These are phyloP conservation scores for Scyliorhinus canicula DNA, from an alignment of 2,797 vertebrate genomes.

Conservation along the genomic window DNA sequence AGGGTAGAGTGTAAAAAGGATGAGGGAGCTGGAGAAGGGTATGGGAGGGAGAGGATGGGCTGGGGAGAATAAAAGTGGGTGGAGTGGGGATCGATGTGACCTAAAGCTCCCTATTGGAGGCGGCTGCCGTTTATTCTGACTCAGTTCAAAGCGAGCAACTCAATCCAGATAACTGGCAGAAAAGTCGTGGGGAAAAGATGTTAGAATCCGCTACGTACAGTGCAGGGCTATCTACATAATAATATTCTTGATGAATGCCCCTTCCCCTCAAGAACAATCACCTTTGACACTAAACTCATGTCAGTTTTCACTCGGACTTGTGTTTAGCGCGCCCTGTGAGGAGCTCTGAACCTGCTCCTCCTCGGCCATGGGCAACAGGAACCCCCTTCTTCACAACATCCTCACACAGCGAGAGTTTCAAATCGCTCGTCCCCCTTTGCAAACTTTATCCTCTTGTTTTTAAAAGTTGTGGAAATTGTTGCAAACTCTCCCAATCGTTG, in stretches of 20 bases:
- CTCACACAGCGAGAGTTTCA: not conserved
- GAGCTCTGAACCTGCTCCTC: not conserved
- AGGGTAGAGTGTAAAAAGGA: no score
- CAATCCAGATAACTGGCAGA: not conserved
- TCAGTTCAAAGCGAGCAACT: not conserved
- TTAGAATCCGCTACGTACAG: not conserved
- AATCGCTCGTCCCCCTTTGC: not conserved
- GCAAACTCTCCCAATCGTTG: not conserved
- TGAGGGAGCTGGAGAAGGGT: not conserved
- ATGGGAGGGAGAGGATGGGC: no score
- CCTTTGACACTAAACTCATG: not conserved
- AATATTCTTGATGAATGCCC: no score
- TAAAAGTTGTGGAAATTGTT: not conserved
- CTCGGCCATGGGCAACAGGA: not conserved
- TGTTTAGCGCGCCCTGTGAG: not conserved
- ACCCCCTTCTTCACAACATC: not conserved
- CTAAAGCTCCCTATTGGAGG: not conserved
- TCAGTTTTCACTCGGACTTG: not conserved
- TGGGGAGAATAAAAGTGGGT: not conserved
- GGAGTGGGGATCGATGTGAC: not conserved
- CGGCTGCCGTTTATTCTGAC: not conserved
- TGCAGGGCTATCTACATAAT: not conserved
- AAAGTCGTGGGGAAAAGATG: not conserved
- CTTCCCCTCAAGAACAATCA: no score
- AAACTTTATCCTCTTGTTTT: not conserved